phyloP scores from a whole-genome alignment of 2,797 vertebrate genomes.

The Sarcophilus harrisii region DNA sequence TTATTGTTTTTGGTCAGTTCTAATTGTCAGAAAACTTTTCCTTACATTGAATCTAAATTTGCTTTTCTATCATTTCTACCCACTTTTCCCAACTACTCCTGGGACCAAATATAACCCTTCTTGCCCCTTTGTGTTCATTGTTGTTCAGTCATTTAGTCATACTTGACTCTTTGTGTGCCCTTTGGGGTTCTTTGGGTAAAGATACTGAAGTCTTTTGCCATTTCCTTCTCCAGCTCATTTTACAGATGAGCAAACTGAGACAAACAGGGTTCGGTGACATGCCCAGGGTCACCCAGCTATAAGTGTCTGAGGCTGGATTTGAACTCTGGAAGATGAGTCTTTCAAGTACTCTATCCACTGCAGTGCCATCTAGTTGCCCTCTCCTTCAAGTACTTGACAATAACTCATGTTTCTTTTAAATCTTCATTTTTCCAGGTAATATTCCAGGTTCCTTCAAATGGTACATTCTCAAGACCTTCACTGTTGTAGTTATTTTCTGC shows the following conservation, averaged over 20 bases:
- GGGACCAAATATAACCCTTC: not conserved
- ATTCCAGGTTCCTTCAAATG: not conserved
- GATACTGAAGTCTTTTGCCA: not conserved
- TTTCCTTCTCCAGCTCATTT: not conserved
- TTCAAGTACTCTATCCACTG: not conserved
- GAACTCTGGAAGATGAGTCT: not conserved
- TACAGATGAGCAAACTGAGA: not conserved
- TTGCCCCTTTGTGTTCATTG: not conserved
- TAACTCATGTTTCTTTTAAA: not conserved
- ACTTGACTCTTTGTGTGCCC: not conserved
- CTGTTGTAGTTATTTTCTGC: not conserved
- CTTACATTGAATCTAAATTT: not conserved
- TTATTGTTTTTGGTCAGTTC: not conserved
- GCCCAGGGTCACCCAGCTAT: not conserved
- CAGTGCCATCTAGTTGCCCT: not conserved
- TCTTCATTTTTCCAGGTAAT: not conserved
- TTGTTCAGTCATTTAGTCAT: not conserved
- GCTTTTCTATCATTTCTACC: not conserved
- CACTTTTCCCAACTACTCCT: not conserved
- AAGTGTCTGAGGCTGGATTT: not conserved
- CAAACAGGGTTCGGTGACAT: not conserved
- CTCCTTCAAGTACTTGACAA: not conserved
- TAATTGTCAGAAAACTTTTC: not conserved
- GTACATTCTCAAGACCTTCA: not conserved
- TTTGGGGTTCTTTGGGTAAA: not conserved